Base-by-base conservation (phyloP, 2,113 vertebrate species). In the Megaptera novaeangliae region DNA sequence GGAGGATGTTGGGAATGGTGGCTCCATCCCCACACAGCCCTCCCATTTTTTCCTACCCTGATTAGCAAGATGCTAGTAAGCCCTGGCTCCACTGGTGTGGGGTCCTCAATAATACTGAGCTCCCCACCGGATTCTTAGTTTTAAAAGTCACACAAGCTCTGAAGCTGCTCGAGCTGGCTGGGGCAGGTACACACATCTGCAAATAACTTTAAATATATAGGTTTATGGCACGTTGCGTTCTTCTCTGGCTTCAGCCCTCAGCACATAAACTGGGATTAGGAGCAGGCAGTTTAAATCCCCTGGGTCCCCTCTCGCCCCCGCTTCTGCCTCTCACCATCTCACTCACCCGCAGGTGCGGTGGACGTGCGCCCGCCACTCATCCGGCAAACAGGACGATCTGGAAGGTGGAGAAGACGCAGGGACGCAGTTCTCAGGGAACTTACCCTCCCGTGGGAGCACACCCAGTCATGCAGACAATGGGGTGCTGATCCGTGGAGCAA, bases 121-220 rank as follows among this genome's bases (percentile, higher is more conserved):
- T 69, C 52, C 46, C 18, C 6, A 2, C 25, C n/a, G 14, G 14
- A 89, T 36, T 78, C 44, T 61, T 41, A 4, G 39, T 80, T 87
- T 88, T 91, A 55, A 82, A 88, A 82, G 64, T 68, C 57, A 5
- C 21, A 2, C 21, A n/a, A 34, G 34, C 55, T 77, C 59, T 61
- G 55, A 72, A 63, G n/a, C 46, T 86, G 17, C n/a, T 6, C 4
- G 31, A 49, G 13, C 36, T 20, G 39, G 20, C 61, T 12, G 1
- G 39, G 69, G 18, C 36, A 68, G 34, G 39, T 52, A 20, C 0
- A 0, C 17, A 34, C 55, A 39, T 88, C 75, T 29, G 12, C 81
- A 95, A 64, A 69, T 71, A 27, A 77, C 84, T 97, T 75, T 68
- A 15, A 17, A 75, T 57, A 81, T 41, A 29, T 15, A 93, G 69